phyloP scores from a whole-genome alignment of 2,797 vertebrate genomes.

The Characodon lateralis region DNA sequence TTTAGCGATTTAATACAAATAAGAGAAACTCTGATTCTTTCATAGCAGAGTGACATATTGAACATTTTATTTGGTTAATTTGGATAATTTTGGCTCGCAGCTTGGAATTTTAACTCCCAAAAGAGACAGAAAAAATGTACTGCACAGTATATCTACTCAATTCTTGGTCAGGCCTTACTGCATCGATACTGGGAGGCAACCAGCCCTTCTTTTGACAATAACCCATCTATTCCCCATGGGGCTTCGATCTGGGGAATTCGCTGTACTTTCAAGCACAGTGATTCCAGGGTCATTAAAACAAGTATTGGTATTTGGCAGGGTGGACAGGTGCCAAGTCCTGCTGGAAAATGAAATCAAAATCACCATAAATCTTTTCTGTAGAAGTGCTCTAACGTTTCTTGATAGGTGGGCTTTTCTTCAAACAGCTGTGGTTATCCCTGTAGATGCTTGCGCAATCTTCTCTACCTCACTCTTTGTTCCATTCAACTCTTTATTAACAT shows the following conservation, averaged over 20 bases:
- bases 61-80: too few relatives aligned
- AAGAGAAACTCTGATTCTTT: too few relatives aligned
- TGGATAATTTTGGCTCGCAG: neutral
- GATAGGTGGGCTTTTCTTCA: too few relatives aligned
- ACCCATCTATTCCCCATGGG: too few relatives aligned
- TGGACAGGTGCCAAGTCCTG: neutral
- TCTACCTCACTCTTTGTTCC: neutral
- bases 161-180: neutral
- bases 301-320: too few relatives aligned
- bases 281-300: too few relatives aligned
- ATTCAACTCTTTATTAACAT: neutral
- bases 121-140: neutral
- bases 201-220: neutral
- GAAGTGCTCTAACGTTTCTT: too few relatives aligned
- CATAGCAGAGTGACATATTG: too few relatives aligned
- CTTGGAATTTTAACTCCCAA: neutral
- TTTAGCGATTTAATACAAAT: too few relatives aligned
- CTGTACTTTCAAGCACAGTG: too few relatives aligned
- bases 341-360: neutral
- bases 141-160: neutral
- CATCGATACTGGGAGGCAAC: neutral
- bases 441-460: neutral
- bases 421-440: too few relatives aligned
- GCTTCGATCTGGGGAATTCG: too few relatives aligned
- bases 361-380: neutral